These are phyloP conservation scores for Thaumatotibia leucotreta DNA, from an alignment of 1,140 invertebrate genomes.

Conservation along the genomic window DNA sequence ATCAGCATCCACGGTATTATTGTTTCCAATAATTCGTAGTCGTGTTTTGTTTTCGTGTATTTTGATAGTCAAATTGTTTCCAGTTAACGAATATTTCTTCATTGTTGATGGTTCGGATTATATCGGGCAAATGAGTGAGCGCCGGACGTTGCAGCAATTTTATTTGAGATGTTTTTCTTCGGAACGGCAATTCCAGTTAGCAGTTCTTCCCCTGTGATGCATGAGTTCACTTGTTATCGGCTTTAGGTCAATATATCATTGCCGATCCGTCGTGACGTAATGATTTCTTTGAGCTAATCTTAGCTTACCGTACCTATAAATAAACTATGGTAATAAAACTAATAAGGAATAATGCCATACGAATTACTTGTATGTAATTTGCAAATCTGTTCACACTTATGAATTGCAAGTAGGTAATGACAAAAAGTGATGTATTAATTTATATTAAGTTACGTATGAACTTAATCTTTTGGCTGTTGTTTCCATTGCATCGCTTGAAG, in stretches of 20 bases:
- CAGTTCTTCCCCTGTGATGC: background rate
- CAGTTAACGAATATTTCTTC: slow-evolving; percentile 25
- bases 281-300: background rate
- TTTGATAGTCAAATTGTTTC: slow-evolving; percentile 28
- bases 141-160: background rate
- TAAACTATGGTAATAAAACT: no score
- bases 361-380: no score
- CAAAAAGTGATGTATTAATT: no score
- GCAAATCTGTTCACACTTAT: no score
- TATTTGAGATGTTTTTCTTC: background rate
- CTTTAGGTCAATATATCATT: background rate
- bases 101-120: background rate
- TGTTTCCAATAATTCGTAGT: slow-evolving; percentile 27
- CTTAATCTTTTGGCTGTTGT: no score
- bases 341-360: no score
- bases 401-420: no score
- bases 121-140: background rate
- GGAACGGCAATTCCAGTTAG: background rate
- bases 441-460: no score
- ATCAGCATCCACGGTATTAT: slow-evolving; percentile 21
- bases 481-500: no score
- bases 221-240: background rate
- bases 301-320: background rate
- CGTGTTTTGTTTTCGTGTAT: slow-evolving; percentile 20
- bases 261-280: background rate